These are phyloP conservation scores for Halocaridina rubra DNA, from an alignment of 2,888 invertebrate genomes.

Conservation along the genomic window DNA sequence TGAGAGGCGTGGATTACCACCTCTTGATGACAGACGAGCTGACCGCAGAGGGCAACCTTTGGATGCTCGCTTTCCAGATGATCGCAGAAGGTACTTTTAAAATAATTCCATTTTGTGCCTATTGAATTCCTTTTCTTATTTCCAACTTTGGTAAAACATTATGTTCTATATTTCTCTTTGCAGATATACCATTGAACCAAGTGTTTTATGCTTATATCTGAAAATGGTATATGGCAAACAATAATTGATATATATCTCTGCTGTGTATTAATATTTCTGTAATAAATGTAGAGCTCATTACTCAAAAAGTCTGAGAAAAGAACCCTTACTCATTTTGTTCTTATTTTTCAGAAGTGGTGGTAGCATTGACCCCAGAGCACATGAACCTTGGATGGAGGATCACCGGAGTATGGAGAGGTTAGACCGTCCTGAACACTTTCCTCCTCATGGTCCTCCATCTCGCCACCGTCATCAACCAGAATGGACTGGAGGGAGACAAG, in stretches of 20 bases:
- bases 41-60: constrained; percentile 42
- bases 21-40: constrained; percentile 31
- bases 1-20: constrained; percentile 25
- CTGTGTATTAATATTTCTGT: too few species aligned
- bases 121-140: not conserved
- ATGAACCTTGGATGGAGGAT: constrained; percentile 42
- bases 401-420: constrained; percentile 38
- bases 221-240: too few species aligned
- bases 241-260: too few species aligned
- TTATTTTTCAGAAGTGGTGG: constrained; percentile 2
- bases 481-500: constrained; percentile 7
- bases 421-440: constrained; percentile 34
- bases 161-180: not conserved
- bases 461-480: constrained; percentile 39
- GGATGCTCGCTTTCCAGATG: constrained; percentile 47
- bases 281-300: too few species aligned
- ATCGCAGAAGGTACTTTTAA: constrained; percentile 28
- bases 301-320: not conserved
- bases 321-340: not conserved
- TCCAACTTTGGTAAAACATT: not conserved
- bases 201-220: too few species aligned
- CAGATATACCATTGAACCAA: too few species aligned
- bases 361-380: constrained; percentile 33
- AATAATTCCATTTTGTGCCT: not conserved
- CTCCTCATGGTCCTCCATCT: constrained; percentile 10